Evolutionary conservation across 2,888 invertebrate species (phyloP).

Genomic region (Aphelenchoides bicaudatus): DNA sequence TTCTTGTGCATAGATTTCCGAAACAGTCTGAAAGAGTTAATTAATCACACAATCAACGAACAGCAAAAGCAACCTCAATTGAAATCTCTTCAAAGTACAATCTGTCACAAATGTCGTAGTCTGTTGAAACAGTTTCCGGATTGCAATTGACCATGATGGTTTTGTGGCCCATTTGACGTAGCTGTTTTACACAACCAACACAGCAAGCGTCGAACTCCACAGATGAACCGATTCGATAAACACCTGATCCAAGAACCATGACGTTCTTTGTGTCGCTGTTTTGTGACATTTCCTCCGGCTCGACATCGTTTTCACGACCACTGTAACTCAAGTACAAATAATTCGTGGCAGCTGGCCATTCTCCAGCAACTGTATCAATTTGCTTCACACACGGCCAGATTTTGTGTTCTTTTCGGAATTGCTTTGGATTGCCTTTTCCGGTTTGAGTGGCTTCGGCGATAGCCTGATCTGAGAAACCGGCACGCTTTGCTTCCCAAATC

Average conservation of each 20-base stretch:
- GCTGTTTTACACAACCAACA: slow-evolving; percentile 86
- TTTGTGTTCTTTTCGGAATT: slow-evolving; percentile 18
- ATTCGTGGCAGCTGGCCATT: slow-evolving; percentile 97
- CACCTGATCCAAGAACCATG: slow-evolving; percentile 72
- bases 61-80: slow-evolving; percentile 37
- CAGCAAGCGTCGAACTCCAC: slow-evolving; percentile 99
- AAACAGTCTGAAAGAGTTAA: slow-evolving; percentile 30
- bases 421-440: slow-evolving; percentile 32
- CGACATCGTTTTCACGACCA: slow-evolving; percentile 75
- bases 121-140: slow-evolving; percentile 98
- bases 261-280: slow-evolving; percentile 49
- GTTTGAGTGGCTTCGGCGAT: slow-evolving; percentile 70
- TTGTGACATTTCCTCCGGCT: slow-evolving; percentile 21
- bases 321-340: slow-evolving; percentile 98
- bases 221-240: slow-evolving; percentile 92
- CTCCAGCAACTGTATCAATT: slow-evolving; percentile 97
- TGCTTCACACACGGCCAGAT: slow-evolving; percentile 86
- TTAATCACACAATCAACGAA: slow-evolving; percentile 12
- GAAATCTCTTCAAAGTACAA: slow-evolving; percentile 99
- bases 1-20: slow-evolving; percentile 77
- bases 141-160: slow-evolving; percentile 99
- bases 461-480: slow-evolving; percentile 95
- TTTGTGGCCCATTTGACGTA: slow-evolving; percentile 72
- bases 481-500: slow-evolving; percentile 78
- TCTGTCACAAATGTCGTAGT: slow-evolving; percentile 98